phyloP scores from a whole-genome alignment of 2,888 invertebrate species.

The Theodoxus fluviatilis region DNA sequence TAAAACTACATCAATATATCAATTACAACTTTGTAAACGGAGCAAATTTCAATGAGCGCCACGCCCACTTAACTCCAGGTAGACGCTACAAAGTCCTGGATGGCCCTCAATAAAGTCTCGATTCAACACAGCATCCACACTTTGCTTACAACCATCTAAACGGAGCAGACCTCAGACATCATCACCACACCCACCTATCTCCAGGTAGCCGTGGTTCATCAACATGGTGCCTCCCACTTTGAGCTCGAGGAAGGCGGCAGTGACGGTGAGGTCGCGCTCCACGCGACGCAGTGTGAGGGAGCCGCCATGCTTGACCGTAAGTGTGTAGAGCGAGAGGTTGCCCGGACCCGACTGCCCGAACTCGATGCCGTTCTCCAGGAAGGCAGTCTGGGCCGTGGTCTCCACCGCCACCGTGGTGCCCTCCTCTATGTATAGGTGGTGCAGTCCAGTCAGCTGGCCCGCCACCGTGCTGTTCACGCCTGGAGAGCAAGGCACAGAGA shows the following conservation, averaged over 20 bases:
- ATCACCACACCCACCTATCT: too few species aligned
- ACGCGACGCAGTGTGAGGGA: conserved; percentile 40
- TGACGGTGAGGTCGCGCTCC: conserved; percentile 38
- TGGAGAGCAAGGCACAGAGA: too few species aligned
- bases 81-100: too few species aligned
- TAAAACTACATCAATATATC: too few species aligned
- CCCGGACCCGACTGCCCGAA: conserved; percentile 40
- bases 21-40: too few species aligned
- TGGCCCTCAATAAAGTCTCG: too few species aligned
- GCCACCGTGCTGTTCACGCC: conserved; percentile 43
- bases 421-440: conserved; percentile 50
- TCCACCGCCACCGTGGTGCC: conserved; percentile 37
- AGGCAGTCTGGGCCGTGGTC: conserved; percentile 48
- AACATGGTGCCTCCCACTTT: conserved; percentile 42
- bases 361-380: conserved; percentile 39
- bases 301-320: conserved; percentile 42
- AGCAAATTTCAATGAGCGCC: too few species aligned
- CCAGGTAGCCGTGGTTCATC: conserved; percentile 51
- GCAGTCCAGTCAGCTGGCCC: conserved; percentile 45
- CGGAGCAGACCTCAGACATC: too few species aligned
- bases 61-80: too few species aligned
- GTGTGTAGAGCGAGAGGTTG: conserved; percentile 46
- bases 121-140: too few species aligned
- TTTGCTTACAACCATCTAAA: too few species aligned
- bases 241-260: conserved; percentile 44